Percentiles rank a stretch among this genome's conserved stretches.
Evolutionary conservation across 2,113 vertebrate genomes (phyloP).

Genomic region (Ptychochromis oligacanthus): DNA sequence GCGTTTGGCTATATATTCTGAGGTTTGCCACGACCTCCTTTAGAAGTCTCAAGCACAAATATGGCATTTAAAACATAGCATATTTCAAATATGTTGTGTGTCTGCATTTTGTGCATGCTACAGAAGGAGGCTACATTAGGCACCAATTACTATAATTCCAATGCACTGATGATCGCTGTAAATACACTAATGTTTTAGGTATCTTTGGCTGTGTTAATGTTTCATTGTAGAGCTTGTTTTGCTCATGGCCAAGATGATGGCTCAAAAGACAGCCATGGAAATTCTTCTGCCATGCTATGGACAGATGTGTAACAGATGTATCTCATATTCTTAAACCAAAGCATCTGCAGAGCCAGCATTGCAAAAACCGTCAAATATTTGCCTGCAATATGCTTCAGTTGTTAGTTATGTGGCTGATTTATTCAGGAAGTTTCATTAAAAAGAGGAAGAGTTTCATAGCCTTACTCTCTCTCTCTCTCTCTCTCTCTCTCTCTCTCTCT

Average conservation of each 20-base stretch:
- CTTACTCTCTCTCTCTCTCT: background rate
- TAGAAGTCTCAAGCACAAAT: background rate
- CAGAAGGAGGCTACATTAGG: background rate
- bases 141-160: background rate
- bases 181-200: background rate
- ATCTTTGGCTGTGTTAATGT: background rate
- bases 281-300: constrained; percentile 1
- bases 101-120: background rate
- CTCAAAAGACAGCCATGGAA: background rate
- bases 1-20: background rate
- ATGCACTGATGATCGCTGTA: background rate
- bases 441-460: background rate
- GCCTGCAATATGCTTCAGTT: background rate
- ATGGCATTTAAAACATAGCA: constrained; percentile 3
- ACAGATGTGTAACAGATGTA: constrained; percentile 46
- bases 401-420: background rate
- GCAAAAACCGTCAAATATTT: background rate
- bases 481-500: background rate
- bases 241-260: background rate
- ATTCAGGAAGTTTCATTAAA: background rate
- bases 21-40: constrained; percentile 9
- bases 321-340: constrained; percentile 10
- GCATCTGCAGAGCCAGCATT: background rate
- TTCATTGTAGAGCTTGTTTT: background rate
- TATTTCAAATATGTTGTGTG: background rate